Evolutionary conservation across 2,888 invertebrate genomes (phyloP).

Genomic region (Torymus tubicola): DNA sequence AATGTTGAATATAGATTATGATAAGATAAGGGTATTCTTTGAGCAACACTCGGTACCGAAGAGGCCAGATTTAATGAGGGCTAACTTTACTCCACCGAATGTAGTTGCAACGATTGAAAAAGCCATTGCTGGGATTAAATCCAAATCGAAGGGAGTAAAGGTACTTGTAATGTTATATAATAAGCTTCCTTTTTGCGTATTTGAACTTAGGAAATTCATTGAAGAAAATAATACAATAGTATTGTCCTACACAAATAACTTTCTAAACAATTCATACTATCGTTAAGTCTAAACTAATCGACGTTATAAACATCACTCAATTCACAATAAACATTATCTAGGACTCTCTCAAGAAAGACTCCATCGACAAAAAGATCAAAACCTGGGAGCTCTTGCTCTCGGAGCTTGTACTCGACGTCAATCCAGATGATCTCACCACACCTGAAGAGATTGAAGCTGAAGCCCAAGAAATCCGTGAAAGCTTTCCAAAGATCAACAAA

Average conservation of each 20-base stretch:
- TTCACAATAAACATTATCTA: not conserved
- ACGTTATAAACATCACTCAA: too few relatives aligned
- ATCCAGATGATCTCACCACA: not conserved
- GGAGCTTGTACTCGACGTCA: conserved; percentile 45
- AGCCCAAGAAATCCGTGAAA: conserved; percentile 21
- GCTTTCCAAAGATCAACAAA: conserved; percentile 15
- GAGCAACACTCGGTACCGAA: conserved; percentile 37
- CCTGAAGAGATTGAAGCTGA: conserved; percentile 17
- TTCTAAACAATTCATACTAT: too few relatives aligned
- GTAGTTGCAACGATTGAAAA: conserved; percentile 26
- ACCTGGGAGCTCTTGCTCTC: conserved; percentile 45
- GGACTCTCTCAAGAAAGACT: conserved; percentile 43
- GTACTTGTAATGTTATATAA: conserved; percentile 20
- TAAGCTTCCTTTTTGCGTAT: not conserved
- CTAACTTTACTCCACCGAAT: conserved; percentile 22
- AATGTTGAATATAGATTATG: conserved; percentile 48
- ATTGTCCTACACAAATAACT: not conserved
- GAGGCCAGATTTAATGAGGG: conserved; percentile 46
- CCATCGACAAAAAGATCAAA: conserved; percentile 52
- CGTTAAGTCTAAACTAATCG: too few relatives aligned
- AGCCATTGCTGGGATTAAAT: conserved; percentile 28
- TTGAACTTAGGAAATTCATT: not conserved
- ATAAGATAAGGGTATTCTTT: conserved; percentile 47
- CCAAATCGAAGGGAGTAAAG: conserved; percentile 40
- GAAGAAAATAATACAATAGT: not conserved